Conservation (phyloP, 2,888 invertebrate species). For the Dilophus febrilis region DNA sequence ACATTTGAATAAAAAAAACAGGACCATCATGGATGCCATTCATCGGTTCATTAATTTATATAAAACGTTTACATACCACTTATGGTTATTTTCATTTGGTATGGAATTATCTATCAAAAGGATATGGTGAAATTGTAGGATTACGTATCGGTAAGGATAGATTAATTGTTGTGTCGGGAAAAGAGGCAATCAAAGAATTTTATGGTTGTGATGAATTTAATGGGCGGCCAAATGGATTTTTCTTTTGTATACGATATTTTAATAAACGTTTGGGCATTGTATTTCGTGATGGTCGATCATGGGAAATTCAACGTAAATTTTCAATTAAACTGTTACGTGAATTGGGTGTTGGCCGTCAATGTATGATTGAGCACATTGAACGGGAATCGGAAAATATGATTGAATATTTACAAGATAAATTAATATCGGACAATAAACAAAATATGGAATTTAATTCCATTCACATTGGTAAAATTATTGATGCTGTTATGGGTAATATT, state of each 20-base stretch:
- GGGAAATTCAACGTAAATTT: slow-evolving; percentile 49
- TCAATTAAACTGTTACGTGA: slow-evolving; percentile 43
- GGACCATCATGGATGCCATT: slow-evolving; percentile 40
- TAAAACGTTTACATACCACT: slow-evolving; percentile 20
- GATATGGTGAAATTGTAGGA: slow-evolving; percentile 48
- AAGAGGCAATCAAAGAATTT: slow-evolving; percentile 42
- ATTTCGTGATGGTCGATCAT: slow-evolving; percentile 47
- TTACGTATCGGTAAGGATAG: slow-evolving; percentile 43
- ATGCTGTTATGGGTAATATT: slow-evolving; percentile 46
- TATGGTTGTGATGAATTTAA: slow-evolving; percentile 45
- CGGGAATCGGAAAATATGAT: slow-evolving; percentile 38
- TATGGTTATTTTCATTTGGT: slow-evolving; percentile 38
- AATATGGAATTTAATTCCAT: slow-evolving; percentile 23
- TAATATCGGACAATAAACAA: slow-evolving; percentile 10
- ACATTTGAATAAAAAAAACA: too few relatives aligned
- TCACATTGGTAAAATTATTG: slow-evolving; percentile 34
- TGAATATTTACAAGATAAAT: slow-evolving; percentile 24
- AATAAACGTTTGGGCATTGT: slow-evolving; percentile 50
- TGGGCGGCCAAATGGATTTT: slow-evolving; percentile 53
- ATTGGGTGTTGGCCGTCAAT: slow-evolving; percentile 38
- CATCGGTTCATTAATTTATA: slow-evolving; percentile 32
- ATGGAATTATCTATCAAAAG: slow-evolving; percentile 36
- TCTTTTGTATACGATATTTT: slow-evolving; percentile 45
- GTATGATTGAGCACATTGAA: slow-evolving; percentile 42
- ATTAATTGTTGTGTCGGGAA: slow-evolving; percentile 43